Evolutionary conservation across 2,113 vertebrate genomes (phyloP).

Genomic region (Sylvietta virens): DNA sequence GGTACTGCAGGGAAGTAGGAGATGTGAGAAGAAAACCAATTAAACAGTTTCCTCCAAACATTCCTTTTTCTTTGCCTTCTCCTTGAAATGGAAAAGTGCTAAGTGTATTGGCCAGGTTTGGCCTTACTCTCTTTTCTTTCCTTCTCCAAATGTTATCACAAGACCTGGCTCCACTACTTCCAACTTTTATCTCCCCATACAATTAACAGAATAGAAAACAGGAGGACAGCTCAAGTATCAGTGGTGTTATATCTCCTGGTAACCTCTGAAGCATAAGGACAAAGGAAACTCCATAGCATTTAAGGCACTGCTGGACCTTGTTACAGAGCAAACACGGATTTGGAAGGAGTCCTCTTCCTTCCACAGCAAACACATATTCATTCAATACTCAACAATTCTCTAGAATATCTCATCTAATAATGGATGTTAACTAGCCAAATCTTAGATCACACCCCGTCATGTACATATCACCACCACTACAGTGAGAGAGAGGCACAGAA

Average conservation of each 20-base stretch:
- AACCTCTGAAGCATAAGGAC: not conserved
- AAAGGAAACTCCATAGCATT: not conserved
- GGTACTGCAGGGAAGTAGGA: not conserved
- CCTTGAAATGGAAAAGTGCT: not conserved
- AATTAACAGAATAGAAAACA: not conserved
- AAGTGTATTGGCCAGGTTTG: not conserved
- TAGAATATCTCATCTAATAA: not conserved
- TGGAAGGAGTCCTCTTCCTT: not conserved
- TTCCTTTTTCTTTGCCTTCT: not conserved
- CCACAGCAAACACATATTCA: not conserved
- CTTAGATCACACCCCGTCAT: not conserved
- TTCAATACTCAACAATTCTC: not conserved
- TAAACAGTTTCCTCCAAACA: not conserved
- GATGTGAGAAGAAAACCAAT: conserved; percentile 18
- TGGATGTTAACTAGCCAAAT: not conserved
- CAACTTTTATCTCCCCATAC: not conserved
- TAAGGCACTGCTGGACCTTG: not conserved
- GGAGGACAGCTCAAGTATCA: not conserved
- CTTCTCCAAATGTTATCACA: not conserved
- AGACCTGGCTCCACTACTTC: not conserved
- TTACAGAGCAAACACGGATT: fast-evolving
- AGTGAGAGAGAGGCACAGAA: not conserved
- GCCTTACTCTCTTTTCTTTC: not conserved
- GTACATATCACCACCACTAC: not conserved
- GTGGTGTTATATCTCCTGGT: not conserved